Conservation (phyloP, 2,888 invertebrate species). For the Steinernema carpocapsae region DNA sequence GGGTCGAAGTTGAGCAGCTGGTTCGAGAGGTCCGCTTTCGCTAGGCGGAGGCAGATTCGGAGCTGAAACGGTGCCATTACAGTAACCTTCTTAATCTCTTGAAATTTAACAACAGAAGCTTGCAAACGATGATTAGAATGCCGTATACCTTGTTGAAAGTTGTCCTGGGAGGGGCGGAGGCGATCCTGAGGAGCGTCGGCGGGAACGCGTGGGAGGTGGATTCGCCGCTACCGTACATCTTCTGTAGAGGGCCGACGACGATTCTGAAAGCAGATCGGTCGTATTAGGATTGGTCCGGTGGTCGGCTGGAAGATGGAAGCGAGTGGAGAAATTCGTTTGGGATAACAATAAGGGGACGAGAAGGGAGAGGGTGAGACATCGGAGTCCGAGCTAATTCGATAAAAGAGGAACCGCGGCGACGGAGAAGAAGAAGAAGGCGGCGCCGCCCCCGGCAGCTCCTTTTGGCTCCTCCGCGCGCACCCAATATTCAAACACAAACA, state of each 20-base stretch:
- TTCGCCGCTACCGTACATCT: slow-evolving; percentile 31
- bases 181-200: slow-evolving; percentile 23
- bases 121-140: neutral
- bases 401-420: slow-evolving; percentile 25
- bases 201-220: slow-evolving; percentile 15
- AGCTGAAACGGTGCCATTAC: slow-evolving; percentile 27
- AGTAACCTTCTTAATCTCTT: neutral
- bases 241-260: slow-evolving; percentile 26
- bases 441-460: slow-evolving; percentile 20
- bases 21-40: slow-evolving; percentile 26
- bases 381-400: slow-evolving; percentile 31
- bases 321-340: slow-evolving; percentile 2
- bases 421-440: neutral
- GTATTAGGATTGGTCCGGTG: too few species aligned
- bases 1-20: slow-evolving; percentile 35
- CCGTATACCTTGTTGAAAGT: slow-evolving; percentile 13
- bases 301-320: neutral
- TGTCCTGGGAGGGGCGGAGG: slow-evolving; percentile 21
- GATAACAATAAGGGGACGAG: slow-evolving; percentile 29
- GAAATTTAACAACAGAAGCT: neutral
- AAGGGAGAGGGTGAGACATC: slow-evolving; percentile 30
- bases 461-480: slow-evolving; percentile 10
- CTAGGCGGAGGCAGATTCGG: slow-evolving; percentile 35
- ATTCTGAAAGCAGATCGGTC: neutral
- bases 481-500: slow-evolving; percentile 30